Conservation (phyloP, 2,113 vertebrate species). For the Tympanuchus pallidicinctus region DNA sequence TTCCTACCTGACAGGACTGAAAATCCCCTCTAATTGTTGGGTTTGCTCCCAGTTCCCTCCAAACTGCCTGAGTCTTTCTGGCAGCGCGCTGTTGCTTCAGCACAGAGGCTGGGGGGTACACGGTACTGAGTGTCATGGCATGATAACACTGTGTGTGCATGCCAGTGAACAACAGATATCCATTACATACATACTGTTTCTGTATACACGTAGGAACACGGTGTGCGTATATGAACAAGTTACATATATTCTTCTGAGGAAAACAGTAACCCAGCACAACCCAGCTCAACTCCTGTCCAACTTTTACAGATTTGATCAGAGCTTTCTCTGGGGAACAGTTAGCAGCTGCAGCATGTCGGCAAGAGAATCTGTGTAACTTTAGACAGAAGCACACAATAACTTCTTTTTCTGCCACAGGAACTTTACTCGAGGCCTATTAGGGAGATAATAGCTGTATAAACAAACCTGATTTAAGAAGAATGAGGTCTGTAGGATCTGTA, state of each 20-base stretch:
- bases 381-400: neutral
- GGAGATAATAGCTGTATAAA: neutral
- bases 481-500: neutral
- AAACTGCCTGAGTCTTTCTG: neutral
- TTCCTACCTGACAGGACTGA: neutral
- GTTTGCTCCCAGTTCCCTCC: neutral
- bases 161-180: neutral
- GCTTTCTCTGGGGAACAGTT: neutral
- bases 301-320: neutral
- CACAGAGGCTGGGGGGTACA: fast-evolving
- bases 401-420: neutral
- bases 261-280: neutral
- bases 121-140: neutral
- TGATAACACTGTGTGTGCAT: fast-evolving
- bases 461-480: neutral
- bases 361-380: fast-evolving
- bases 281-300: neutral
- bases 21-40: neutral
- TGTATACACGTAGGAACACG: neutral
- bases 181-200: neutral
- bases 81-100: neutral
- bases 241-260: neutral
- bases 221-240: neutral
- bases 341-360: neutral
- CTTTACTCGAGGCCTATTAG: too few relatives aligned